These are phyloP conservation scores for Antheraea pernyi DNA, from an alignment of 1,140 invertebrate genomes.

Conservation along the genomic window DNA sequence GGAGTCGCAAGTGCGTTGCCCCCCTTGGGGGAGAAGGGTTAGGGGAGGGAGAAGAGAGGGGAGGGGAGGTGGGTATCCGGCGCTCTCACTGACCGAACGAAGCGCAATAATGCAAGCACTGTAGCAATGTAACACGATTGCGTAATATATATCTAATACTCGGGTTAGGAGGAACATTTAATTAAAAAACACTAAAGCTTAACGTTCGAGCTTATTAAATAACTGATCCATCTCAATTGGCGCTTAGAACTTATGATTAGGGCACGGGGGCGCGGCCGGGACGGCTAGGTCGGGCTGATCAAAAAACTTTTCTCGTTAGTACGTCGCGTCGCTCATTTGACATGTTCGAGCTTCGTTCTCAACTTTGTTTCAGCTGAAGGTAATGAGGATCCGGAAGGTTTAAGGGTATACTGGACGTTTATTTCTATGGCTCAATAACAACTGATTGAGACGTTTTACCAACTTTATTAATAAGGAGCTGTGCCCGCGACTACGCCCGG, in stretches of 20 bases:
- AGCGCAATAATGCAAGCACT: no score
- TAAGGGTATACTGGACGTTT: neutral
- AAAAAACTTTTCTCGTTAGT: slow-evolving; percentile 43
- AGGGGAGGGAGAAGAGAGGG: no score
- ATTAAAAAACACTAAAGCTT: neutral
- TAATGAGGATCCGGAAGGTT: slow-evolving; percentile 2
- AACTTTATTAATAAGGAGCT: no score
- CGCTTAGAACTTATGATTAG: slow-evolving; percentile 37
- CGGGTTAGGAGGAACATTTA: neutral
- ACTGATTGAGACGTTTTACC: neutral
- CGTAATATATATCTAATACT: no score
- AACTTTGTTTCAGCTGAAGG: neutral
- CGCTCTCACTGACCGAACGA: no score
- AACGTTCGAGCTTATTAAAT: slow-evolving; percentile 2
- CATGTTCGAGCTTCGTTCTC: slow-evolving; percentile 17
- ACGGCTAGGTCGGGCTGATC: slow-evolving; percentile 20
- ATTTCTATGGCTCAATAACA: neutral
- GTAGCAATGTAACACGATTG: no score
- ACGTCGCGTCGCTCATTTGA: slow-evolving; percentile 32
- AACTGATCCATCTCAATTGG: slow-evolving; percentile 23
- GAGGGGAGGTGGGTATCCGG: no score
- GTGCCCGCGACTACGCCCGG: no score
- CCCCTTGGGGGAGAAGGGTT: no score
- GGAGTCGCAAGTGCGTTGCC: no score
- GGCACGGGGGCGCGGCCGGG: neutral